Percentiles rank a stretch among this genome's conserved stretches.
Evolutionary conservation across 2,888 invertebrate species (phyloP).

Genomic region (Tanypteryx hageni): DNA sequence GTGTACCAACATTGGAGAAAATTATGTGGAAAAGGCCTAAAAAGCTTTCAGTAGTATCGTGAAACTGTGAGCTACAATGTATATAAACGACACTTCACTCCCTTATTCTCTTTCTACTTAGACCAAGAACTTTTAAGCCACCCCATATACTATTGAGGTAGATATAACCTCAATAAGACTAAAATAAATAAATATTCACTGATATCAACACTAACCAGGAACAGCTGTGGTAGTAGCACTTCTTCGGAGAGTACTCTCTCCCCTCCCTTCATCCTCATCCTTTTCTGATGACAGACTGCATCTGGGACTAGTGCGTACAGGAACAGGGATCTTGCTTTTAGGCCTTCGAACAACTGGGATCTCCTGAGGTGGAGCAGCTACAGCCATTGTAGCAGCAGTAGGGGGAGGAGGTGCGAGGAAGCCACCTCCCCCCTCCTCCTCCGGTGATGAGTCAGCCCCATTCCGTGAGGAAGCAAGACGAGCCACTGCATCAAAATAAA

Average conservation of each 20-base stretch:
- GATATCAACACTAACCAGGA: slow-evolving; percentile 60
- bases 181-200: neutral
- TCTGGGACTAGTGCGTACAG: slow-evolving; percentile 77
- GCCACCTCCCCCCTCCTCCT: slow-evolving; percentile 67
- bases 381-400: neutral
- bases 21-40: too few relatives aligned
- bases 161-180: too few relatives aligned
- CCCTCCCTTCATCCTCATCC: slow-evolving; percentile 65
- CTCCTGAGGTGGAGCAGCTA: slow-evolving; percentile 20
- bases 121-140: too few relatives aligned
- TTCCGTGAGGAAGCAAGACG: slow-evolving; percentile 66
- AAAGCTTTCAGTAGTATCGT: too few relatives aligned
- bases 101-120: too few relatives aligned
- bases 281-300: slow-evolving; percentile 76
- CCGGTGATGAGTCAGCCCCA: slow-evolving; percentile 67
- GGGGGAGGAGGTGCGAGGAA: slow-evolving; percentile 67
- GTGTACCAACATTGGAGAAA: too few relatives aligned
- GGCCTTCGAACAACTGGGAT: slow-evolving; percentile 48
- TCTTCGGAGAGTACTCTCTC: slow-evolving; percentile 48
- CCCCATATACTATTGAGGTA: too few relatives aligned
- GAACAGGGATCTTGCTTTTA: slow-evolving; percentile 82
- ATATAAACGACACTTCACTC: too few relatives aligned
- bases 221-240: slow-evolving; percentile 67
- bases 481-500: slow-evolving; percentile 85
- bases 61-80: too few relatives aligned